These are phyloP conservation scores for Drosophila elegans DNA, from an alignment of 1,140 invertebrate genomes.

Conservation along the genomic window DNA sequence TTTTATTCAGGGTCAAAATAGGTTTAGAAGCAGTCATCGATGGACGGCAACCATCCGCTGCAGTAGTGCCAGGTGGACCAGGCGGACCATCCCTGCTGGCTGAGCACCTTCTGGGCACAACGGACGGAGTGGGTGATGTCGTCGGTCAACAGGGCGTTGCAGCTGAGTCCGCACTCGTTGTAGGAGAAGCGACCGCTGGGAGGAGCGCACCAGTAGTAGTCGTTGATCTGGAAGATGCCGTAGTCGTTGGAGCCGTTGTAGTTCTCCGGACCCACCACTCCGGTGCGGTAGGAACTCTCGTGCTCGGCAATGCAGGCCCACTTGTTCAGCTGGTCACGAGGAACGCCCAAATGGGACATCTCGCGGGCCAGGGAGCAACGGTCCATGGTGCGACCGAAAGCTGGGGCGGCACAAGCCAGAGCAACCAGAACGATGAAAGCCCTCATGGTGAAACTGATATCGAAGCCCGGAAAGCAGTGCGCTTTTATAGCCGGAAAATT, in stretches of 20 bases:
- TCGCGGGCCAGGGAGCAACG: conserved; percentile 81
- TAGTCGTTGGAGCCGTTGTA: conserved; percentile 76
- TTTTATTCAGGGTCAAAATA: conserved; percentile 10
- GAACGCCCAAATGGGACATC: conserved; percentile 71
- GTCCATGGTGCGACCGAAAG: conserved; percentile 66
- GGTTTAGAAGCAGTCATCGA: conserved; percentile 61
- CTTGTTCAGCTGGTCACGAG: conserved; percentile 53
- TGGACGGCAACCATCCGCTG: conserved; percentile 61
- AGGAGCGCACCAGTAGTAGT: conserved; percentile 76
- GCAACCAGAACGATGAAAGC: conserved; percentile 56
- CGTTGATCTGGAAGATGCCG: conserved; percentile 81
- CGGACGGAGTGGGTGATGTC: conserved; percentile 63
- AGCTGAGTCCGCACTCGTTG: conserved; percentile 58
- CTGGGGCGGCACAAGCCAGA: conserved; percentile 60
- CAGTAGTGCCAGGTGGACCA: conserved; percentile 76
- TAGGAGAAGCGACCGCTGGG: conserved; percentile 61
- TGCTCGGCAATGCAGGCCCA: conserved; percentile 73
- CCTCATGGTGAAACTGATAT: conserved; percentile 66
- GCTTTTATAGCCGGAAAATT: conserved; percentile 51
- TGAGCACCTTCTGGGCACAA: conserved; percentile 67
- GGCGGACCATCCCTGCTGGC: conserved; percentile 71
- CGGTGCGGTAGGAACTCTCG: conserved; percentile 63
- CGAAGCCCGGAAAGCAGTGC: too few relatives aligned
- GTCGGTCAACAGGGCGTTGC: conserved; percentile 59
- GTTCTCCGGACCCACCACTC: conserved; percentile 55